Evolutionary conservation across 2,797 vertebrate genomes (phyloP).

Genomic region (Masticophis lateralis): DNA sequence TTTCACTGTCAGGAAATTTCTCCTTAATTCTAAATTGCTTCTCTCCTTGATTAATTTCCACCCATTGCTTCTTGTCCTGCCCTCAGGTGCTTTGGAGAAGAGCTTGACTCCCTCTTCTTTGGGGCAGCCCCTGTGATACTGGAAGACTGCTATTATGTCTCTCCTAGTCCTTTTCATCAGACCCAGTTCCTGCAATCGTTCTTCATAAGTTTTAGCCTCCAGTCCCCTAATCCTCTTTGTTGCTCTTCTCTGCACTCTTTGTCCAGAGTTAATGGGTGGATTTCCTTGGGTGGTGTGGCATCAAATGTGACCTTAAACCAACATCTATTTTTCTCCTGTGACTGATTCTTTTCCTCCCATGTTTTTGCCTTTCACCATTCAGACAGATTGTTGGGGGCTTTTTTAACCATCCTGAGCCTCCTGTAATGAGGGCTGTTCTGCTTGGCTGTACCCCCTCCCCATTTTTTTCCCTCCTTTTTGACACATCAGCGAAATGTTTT

Average conservation of each 20-base stretch:
- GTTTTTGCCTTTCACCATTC: not conserved
- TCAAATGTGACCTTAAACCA: not conserved
- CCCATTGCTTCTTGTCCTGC: too few relatives aligned
- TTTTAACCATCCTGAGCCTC: not conserved
- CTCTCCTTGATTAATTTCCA: too few relatives aligned
- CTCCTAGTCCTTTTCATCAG: too few relatives aligned
- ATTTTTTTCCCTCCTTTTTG: not conserved
- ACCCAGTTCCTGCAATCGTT: too few relatives aligned
- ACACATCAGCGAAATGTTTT: constrained; percentile 21
- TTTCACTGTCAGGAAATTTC: too few relatives aligned
- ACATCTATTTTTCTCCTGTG: not conserved
- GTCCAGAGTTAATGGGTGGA: not conserved
- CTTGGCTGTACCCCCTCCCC: constrained; percentile 18
- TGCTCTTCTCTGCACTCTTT: not conserved
- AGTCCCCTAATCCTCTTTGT: too few relatives aligned
- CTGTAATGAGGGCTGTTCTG: not conserved
- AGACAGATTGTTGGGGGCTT: not conserved
- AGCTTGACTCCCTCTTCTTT: too few relatives aligned
- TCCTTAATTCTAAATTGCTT: too few relatives aligned
- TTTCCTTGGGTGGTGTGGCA: not conserved
- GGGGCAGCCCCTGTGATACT: too few relatives aligned
- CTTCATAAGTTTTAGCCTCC: too few relatives aligned
- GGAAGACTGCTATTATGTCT: too few relatives aligned
- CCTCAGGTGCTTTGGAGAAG: too few relatives aligned
- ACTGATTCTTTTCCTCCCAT: not conserved